Evolutionary conservation across 2,797 vertebrate genomes (phyloP).

Genomic region (Bufotes viridis): DNA sequence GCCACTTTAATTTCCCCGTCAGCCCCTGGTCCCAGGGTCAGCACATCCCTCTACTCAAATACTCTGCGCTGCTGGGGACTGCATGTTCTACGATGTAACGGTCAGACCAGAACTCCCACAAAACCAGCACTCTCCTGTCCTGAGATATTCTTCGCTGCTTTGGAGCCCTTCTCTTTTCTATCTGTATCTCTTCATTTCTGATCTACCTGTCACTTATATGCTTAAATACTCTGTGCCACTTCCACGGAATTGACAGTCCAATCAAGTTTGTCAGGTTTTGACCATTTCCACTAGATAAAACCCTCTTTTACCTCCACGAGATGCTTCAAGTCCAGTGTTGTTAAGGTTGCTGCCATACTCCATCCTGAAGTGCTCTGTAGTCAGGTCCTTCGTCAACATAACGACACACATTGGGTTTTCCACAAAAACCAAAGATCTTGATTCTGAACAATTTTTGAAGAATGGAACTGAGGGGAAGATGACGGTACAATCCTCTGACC

Average conservation of each 20-base stretch:
- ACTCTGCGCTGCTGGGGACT: neutral
- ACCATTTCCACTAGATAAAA: neutral
- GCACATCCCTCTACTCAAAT: neutral
- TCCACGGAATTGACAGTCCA: neutral
- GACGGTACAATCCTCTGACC: neutral
- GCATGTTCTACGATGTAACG: neutral
- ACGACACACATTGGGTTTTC: neutral
- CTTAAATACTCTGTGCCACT: neutral
- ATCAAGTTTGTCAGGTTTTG: neutral
- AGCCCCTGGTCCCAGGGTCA: too few species aligned
- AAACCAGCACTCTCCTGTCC: neutral
- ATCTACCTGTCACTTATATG: neutral
- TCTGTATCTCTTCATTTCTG: too few species aligned
- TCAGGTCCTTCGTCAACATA: neutral
- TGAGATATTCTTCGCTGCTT: neutral
- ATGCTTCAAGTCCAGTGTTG: fast-evolving
- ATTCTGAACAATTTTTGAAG: neutral
- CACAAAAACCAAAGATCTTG: neutral
- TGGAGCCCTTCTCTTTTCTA: too few species aligned
- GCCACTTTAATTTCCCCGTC: too few species aligned
- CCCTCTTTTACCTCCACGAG: neutral
- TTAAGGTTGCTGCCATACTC: neutral
- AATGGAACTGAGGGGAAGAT: too few species aligned
- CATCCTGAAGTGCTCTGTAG: neutral
- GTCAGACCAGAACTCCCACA: neutral